Evolutionary conservation across 2,113 vertebrate genomes (phyloP), one percentile per base, ranked within the genome.

Genomic region (Leucopsar rothschildi): DNA sequence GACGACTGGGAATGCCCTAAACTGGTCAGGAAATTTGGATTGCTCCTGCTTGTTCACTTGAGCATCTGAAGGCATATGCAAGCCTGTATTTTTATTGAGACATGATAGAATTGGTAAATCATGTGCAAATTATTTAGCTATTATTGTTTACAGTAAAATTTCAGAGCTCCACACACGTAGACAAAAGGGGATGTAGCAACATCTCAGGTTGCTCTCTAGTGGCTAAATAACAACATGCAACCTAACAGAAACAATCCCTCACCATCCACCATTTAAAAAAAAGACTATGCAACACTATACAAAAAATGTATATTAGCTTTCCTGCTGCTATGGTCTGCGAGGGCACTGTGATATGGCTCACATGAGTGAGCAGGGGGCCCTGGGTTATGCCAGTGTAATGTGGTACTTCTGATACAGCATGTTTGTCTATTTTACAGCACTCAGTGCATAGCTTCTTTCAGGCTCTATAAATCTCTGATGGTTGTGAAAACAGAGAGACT

Each of bases 331-430:
- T 50, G 21, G 18, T 44, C 39, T 90, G 55, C 2, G 10, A 77
- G 37, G 29, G 4, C 60, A 83, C 15, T 0, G 0, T 45, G 50
- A 33, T 39, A 18, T 60, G 37, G 5, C 27, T 35, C 68, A 35
- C 39, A 37, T 42, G 35, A n/a, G 11, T 29, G 35, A 80, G 42
- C 42, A 49, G 35, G 6, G 11, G 8, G 6, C 31, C 16, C 31
- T 66, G 60, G 17, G 33, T 64, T 66, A 52, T 68, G 49, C 6
- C 50, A 57, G 7, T 22, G 31, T 53, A 69, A 53, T 45, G 20
- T 35, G 28, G 9, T 66, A 42, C 56, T 89, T 75, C 71, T 68
- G 44, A 11, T 18, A 75, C 33, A 47, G 28, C 13, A 27, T 47
- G 27, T 84, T 78, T 59, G 52, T 78, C 27, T 52, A 15, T 64